Conservation (phyloP, 1,140 invertebrate species). For the Drosophila baimaii region DNA sequence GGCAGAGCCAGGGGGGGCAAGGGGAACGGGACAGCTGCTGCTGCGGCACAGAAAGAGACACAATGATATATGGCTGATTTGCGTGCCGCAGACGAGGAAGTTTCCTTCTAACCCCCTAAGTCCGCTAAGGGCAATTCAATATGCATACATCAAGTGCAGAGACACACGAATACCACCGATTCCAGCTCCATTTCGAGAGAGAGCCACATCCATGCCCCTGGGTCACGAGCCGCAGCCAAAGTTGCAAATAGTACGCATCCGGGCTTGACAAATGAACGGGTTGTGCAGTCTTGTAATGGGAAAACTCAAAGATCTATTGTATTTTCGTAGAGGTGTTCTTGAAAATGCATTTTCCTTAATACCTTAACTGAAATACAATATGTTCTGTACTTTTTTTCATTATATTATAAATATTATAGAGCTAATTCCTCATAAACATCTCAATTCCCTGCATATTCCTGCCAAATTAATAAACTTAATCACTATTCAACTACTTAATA, state of each 20-base stretch:
- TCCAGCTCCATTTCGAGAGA: neutral
- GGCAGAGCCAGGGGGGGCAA: too few species aligned
- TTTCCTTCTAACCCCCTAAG: slow-evolving; percentile 31
- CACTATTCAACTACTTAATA: neutral
- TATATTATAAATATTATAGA: too few species aligned
- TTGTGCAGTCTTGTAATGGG: neutral
- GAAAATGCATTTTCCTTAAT: neutral
- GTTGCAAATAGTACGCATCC: slow-evolving; percentile 66
- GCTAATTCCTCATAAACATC: too few species aligned
- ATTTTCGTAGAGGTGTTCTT: neutral
- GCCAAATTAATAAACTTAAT: neutral
- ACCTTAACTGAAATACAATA: too few species aligned
- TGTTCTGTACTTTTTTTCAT: too few species aligned
- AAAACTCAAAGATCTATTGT: slow-evolving; percentile 18
- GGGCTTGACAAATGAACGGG: slow-evolving; percentile 63
- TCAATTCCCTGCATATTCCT: too few species aligned
- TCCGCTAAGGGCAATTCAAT: slow-evolving; percentile 71
- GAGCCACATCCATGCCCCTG: slow-evolving; percentile 13
- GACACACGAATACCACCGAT: slow-evolving; percentile 32
- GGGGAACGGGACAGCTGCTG: slow-evolving; percentile 8
- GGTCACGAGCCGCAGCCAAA: slow-evolving; percentile 29
- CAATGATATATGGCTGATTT: slow-evolving; percentile 81
- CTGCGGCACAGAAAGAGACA: slow-evolving; percentile 44
- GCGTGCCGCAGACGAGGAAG: slow-evolving; percentile 61
- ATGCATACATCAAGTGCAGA: slow-evolving; percentile 73